These are phyloP conservation scores for Perizoma flavofasciatum DNA, from an alignment of 2,888 invertebrate species.

Conservation along the genomic window DNA sequence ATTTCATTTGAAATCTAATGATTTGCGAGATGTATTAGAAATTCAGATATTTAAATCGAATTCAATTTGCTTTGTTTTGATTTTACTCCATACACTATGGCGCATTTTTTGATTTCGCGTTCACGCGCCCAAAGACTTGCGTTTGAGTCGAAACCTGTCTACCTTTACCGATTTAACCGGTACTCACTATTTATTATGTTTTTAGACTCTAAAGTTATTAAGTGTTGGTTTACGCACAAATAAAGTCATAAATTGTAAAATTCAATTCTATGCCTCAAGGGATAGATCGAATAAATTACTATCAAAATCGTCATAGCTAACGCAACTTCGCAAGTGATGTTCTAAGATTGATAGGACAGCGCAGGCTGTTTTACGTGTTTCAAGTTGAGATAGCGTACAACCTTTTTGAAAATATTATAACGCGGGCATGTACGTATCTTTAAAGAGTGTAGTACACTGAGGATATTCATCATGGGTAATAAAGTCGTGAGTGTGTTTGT, in stretches of 20 bases:
- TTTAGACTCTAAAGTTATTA: too few relatives aligned
- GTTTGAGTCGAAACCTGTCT: too few relatives aligned
- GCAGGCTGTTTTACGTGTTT: slow-evolving; percentile 52
- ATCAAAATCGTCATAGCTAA: slow-evolving; percentile 55
- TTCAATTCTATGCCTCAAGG: slow-evolving; percentile 13
- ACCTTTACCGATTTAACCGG: too few relatives aligned
- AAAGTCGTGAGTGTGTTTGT: too few relatives aligned
- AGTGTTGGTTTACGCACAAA: slow-evolving; percentile 2
- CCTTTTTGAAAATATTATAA: slow-evolving; percentile 17
- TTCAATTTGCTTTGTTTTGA: too few relatives aligned
- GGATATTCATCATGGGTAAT: too few relatives aligned
- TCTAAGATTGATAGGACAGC: slow-evolving; percentile 59
- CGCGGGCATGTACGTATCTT: neutral
- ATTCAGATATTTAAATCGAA: too few relatives aligned
- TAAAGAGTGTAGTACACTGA: too few relatives aligned
- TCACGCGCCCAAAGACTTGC: too few relatives aligned
- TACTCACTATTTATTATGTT: too few relatives aligned
- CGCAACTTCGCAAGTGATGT: slow-evolving; percentile 48
- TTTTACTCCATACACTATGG: too few relatives aligned
- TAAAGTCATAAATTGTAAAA: slow-evolving; percentile 30
- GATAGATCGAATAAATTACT: slow-evolving; percentile 44
- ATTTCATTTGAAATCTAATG: slow-evolving; percentile 7
- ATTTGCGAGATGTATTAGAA: neutral
- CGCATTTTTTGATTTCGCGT: too few relatives aligned
- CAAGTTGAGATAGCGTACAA: slow-evolving; percentile 35